Evolutionary conservation across 1,140 invertebrate genomes (phyloP), one percentile per base, ranked within the genome.

Genomic region (Acromyrmex echinatior): DNA sequence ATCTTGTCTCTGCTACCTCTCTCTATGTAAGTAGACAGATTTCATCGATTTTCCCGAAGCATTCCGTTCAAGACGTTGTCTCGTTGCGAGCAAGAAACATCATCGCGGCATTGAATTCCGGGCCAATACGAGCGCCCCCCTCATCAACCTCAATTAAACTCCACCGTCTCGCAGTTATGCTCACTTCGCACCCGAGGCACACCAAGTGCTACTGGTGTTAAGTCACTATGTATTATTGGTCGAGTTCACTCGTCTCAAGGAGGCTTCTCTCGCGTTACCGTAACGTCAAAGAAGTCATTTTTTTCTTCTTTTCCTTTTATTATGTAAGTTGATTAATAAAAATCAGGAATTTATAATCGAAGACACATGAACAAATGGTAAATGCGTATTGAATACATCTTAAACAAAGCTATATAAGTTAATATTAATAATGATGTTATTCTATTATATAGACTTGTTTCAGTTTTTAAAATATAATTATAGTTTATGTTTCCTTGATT

Each of bases 131-230:
- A 94, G 89, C 92, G 95, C 93, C 95, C 94, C 95, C 94, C 94
- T 95, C 95, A 95, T 95, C 95, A 95, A 95, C 95, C 94, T 95
- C 95, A 95, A 95, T 95, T 95, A 95, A 95, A 95, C 95, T 95
- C 91, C 89, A 93, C 93, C 91, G 94, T 95, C 94, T 95, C 94
- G 93, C 92, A 93, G 93, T 94, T 93, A 89, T 93, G 91, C 91
- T 94, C 91, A 93, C 93, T 94, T 95, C 93, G 93, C 94, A 94
- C 94, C 93, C 94, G 92, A 95, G 94, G 87, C 88, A 92, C 92
- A 92, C 91, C 87, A 91, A 90, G 86, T 77, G 68, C 87, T 87
- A 81, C 88, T 93, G 85, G 91, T 93, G 93, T 94, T 90, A 93
- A 93, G 92, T 93, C 93, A 91, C 92, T 93, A 91, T 86, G 73